Evolutionary conservation across 2,888 invertebrate genomes (phyloP).

Genomic region (Lasioglossum morio): DNA sequence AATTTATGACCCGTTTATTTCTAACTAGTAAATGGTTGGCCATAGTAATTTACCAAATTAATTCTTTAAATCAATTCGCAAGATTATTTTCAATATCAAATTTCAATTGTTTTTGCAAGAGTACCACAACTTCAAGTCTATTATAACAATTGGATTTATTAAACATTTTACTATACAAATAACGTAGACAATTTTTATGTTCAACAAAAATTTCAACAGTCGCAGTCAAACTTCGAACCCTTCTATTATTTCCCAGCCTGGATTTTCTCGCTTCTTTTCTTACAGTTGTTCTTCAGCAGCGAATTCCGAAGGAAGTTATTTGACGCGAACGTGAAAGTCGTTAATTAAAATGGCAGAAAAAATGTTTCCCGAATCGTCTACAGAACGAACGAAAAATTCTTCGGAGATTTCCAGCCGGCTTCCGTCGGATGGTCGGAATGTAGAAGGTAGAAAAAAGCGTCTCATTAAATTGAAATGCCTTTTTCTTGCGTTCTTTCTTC

Average conservation of each 20-base stretch:
- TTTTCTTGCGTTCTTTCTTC: neutral
- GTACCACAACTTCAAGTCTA: too few relatives aligned
- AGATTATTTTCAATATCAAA: too few relatives aligned
- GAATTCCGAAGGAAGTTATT: neutral
- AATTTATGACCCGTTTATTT: neutral
- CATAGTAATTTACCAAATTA: too few relatives aligned
- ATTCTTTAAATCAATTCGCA: too few relatives aligned
- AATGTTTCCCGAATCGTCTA: neutral
- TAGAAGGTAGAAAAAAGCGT: neutral
- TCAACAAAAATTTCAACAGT: neutral
- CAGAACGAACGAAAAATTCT: neutral
- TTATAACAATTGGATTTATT: too few relatives aligned
- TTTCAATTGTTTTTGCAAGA: too few relatives aligned
- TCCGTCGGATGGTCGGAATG: neutral
- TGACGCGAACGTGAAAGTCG: neutral
- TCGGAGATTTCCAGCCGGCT: neutral
- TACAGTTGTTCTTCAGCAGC: neutral
- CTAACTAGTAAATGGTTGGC: neutral
- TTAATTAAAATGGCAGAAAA: neutral
- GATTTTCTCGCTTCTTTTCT: neutral
- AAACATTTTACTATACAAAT: neutral
- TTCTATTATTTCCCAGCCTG: neutral
- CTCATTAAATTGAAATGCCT: slow-evolving; percentile 6
- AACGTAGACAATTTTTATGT: neutral
- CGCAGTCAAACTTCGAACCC: too few relatives aligned